Conservation (phyloP, 1,140 invertebrate species). For the Chymomyza costata region DNA sequence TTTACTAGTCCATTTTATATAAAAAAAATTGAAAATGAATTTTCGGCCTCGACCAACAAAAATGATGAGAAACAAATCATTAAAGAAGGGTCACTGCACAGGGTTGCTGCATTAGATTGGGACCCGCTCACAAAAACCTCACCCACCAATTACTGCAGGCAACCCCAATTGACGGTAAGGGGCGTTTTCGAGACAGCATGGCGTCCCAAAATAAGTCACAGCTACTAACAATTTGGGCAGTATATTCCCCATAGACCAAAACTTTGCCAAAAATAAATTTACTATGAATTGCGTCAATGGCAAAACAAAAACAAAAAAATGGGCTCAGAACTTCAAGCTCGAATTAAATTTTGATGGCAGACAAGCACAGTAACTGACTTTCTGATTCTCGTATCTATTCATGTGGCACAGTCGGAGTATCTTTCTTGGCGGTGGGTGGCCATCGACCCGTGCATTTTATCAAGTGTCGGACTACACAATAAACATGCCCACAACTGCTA, state of each 20-base stretch:
- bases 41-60: no score
- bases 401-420: no score
- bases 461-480: slow-evolving; percentile 34
- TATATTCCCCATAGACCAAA: slow-evolving; percentile 33
- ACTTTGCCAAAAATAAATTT: slow-evolving; percentile 46
- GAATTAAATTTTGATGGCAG: not conserved
- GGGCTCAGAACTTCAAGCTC: no score
- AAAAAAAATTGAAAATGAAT: not conserved
- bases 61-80: slow-evolving; percentile 19
- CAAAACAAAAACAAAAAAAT: not conserved
- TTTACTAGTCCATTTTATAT: slow-evolving; percentile 8
- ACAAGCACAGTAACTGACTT: no score
- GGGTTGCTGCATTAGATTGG: no score
- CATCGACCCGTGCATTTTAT: slow-evolving; percentile 36
- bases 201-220: slow-evolving; percentile 24
- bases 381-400: no score
- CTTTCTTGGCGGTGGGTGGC: slow-evolving; percentile 10
- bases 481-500: slow-evolving; percentile 34
- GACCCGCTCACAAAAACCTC: slow-evolving; percentile 20
- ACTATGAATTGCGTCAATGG: slow-evolving; percentile 32
- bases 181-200: slow-evolving; percentile 25
- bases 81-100: slow-evolving; percentile 23
- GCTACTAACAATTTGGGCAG: slow-evolving; percentile 24
- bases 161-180: slow-evolving; percentile 13
- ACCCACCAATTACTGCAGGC: slow-evolving; percentile 14